Evolutionary conservation across 2,113 vertebrate genomes (phyloP).

Genomic region (Dromaius novaehollandiae): DNA sequence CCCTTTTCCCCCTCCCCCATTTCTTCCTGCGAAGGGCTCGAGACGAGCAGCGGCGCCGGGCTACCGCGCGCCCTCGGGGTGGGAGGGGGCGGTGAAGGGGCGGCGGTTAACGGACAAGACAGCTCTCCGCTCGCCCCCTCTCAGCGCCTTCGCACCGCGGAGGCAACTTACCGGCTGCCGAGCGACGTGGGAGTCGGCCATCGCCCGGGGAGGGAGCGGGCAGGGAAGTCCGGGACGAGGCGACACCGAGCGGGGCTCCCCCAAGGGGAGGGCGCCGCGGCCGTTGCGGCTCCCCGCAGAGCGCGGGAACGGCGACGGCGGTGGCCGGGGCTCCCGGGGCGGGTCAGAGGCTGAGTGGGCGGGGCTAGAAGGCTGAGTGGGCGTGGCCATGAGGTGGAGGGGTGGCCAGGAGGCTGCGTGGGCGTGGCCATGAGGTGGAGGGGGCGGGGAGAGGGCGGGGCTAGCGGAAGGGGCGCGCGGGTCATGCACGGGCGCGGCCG

Average conservation of each 20-base stretch:
- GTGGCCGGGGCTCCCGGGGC: neutral
- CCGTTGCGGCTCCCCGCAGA: too few relatives aligned
- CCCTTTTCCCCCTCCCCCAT: too few relatives aligned
- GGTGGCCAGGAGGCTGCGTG: too few relatives aligned
- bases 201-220: neutral
- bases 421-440: too few relatives aligned
- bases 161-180: slow-evolving; percentile 39
- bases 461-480: neutral
- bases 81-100: too few relatives aligned
- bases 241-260: neutral
- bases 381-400: too few relatives aligned
- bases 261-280: neutral
- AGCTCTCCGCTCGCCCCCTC: neutral
- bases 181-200: slow-evolving; percentile 27
- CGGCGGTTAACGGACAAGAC: neutral
- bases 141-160: neutral
- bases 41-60: too few relatives aligned
- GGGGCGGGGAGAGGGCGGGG: neutral
- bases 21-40: too few relatives aligned
- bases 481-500: neutral
- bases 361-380: too few relatives aligned
- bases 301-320: neutral
- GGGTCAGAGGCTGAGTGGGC: neutral
- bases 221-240: neutral
- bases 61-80: too few relatives aligned